A percentile compares a stretch with the other conserved stretches of the same genome.
phyloP scores from a whole-genome alignment of 2,888 invertebrate species.

The Sussaba pulchella region DNA sequence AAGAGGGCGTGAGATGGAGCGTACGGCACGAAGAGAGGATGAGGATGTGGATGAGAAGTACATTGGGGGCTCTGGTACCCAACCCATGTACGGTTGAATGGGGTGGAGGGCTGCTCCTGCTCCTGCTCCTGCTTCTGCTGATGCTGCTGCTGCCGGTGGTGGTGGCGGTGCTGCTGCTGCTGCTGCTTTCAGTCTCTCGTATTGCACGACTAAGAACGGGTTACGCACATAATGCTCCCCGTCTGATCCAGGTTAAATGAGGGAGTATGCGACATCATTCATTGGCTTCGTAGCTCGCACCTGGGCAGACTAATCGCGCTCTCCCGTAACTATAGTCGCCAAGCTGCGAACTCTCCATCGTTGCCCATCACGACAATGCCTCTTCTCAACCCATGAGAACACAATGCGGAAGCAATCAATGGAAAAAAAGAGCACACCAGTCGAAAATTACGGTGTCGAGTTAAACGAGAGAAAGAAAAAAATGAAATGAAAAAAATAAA shows the following conservation, averaged over 20 bases:
- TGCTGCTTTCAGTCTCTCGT: conserved; percentile 11
- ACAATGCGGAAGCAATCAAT: not conserved
- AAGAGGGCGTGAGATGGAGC: conserved; percentile 11
- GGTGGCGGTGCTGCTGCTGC: not conserved
- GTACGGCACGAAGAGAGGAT: conserved; percentile 15
- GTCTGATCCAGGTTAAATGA: conserved; percentile 57
- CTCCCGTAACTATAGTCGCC: conserved; percentile 15
- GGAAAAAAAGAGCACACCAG: not conserved
- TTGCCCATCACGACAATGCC: conserved; percentile 30
- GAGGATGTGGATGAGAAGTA: conserved; percentile 51
- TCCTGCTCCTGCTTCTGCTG: not conserved
- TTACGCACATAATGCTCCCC: conserved; percentile 46
- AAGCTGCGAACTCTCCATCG: conserved; percentile 18
- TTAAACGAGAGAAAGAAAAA: not conserved
- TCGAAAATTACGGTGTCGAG: conserved; percentile 8
- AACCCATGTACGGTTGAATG: conserved; percentile 15
- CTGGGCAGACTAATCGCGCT: conserved; percentile 60
- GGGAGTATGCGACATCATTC: conserved; percentile 58
- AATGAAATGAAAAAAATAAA: too few species aligned
- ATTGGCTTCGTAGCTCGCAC: conserved; percentile 39
- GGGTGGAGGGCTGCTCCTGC: not conserved
- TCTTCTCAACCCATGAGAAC: not conserved
- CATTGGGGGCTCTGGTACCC: not conserved
- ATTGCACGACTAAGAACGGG: conserved; percentile 41
- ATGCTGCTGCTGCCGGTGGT: not conserved